Percentiles rank a stretch among this genome's conserved stretches.
phyloP scores from a whole-genome alignment of 2,888 invertebrate genomes.

The Apotomis betuletana region DNA sequence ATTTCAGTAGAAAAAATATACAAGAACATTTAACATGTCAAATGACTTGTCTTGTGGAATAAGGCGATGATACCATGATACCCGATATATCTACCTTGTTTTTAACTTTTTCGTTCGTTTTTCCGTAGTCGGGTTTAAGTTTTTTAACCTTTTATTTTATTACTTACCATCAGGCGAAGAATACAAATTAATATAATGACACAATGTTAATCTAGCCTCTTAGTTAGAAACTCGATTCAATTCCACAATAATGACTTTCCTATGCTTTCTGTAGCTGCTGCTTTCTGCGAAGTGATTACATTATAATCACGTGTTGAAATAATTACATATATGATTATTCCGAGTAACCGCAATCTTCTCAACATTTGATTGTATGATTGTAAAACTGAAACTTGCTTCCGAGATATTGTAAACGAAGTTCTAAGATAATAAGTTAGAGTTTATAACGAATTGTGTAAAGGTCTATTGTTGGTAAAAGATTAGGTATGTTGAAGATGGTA shows the following conservation, averaged over 20 bases:
- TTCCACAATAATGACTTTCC: constrained; percentile 31
- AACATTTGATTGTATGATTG: constrained; percentile 27
- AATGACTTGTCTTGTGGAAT: no score
- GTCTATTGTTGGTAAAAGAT: background rate
- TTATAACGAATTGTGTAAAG: background rate
- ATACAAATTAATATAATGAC: no score
- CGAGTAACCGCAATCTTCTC: constrained; percentile 31
- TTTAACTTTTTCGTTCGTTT: no score
- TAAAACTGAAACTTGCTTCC: background rate
- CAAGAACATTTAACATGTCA: no score
- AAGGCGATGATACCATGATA: no score
- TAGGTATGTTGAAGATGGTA: constrained; percentile 15
- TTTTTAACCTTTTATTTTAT: no score
- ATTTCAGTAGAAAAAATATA: no score
- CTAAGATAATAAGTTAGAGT: background rate
- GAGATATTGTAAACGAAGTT: background rate
- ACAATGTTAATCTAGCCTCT: constrained; percentile 2
- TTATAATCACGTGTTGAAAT: constrained; percentile 33
- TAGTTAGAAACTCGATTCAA: constrained; percentile 19
- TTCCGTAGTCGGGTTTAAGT: no score
- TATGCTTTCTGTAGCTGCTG: constrained; percentile 30
- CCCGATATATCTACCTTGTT: no score
- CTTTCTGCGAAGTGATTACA: constrained; percentile 36
- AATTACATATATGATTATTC: constrained; percentile 21
- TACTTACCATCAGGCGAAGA: no score